A percentile compares a stretch with the other conserved stretches of the same genome.
phyloP scores from a whole-genome alignment of 2,113 vertebrate genomes.

The Microtus montanus region DNA sequence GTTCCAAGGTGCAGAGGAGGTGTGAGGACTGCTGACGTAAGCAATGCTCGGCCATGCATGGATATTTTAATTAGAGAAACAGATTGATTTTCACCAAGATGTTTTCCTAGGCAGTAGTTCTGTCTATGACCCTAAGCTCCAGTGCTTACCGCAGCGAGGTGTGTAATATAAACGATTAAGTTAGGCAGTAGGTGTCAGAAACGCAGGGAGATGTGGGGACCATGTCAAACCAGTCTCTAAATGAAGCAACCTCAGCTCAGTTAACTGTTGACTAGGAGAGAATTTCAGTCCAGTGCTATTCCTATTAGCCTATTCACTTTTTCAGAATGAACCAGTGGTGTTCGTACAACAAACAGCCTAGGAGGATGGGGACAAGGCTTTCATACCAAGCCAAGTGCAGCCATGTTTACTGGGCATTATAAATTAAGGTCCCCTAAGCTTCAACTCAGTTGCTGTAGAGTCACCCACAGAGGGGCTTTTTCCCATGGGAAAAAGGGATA shows the following conservation, averaged over 20 bases:
- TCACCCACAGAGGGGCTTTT: neutral
- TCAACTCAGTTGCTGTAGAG: neutral
- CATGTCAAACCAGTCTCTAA: neutral
- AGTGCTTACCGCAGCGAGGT: neutral
- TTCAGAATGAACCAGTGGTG: neutral
- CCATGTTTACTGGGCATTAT: neutral
- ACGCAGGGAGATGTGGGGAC: accelerated
- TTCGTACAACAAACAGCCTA: neutral
- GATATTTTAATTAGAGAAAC: neutral
- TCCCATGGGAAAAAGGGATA: neutral
- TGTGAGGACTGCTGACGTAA: neutral
- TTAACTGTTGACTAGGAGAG: neutral
- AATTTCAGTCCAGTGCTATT: neutral
- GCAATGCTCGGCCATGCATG: neutral
- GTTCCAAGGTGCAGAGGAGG: neutral
- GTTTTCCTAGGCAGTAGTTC: neutral
- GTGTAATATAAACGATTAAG: neutral
- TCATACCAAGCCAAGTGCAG: slow-evolving; percentile 6
- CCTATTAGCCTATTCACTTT: neutral
- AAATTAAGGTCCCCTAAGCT: neutral
- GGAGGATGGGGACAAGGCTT: neutral
- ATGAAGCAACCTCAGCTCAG: neutral
- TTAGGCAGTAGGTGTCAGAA: neutral
- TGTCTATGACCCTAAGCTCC: neutral
- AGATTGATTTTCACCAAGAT: neutral